Evolutionary conservation across 2,113 vertebrate species (phyloP).

Genomic region (Rallus limicola): DNA sequence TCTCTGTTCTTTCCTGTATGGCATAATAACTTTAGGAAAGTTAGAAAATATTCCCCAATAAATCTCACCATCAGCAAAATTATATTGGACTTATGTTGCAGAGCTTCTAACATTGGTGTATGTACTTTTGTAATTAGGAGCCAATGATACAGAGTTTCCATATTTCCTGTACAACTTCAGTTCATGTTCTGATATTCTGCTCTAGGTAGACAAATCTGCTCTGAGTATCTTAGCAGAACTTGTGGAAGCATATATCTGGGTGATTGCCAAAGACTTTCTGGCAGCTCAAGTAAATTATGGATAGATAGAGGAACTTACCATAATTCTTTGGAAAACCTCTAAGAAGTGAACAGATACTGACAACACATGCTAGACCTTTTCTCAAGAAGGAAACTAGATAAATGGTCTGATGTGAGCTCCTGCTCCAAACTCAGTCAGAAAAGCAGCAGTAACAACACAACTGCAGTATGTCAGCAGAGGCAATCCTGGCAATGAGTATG

Average conservation of each 20-base stretch:
- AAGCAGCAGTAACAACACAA: conserved; percentile 38
- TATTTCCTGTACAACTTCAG: conserved; percentile 7
- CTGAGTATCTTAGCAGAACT: conserved; percentile 49
- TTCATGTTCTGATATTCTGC: conserved; percentile 30
- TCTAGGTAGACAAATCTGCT: conserved; percentile 45
- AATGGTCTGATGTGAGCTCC: conserved; percentile 22
- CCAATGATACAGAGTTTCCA: neutral
- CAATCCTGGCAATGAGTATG: neutral
- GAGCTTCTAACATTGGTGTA: neutral
- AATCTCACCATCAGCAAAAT: neutral
- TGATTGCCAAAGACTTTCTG: conserved; percentile 38
- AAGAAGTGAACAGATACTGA: conserved; percentile 50
- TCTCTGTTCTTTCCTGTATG: neutral
- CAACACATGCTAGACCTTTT: conserved; percentile 64
- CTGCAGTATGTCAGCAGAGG: conserved; percentile 35
- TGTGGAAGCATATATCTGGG: conserved; percentile 27
- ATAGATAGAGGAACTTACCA: conserved; percentile 26
- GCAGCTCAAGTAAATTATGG: conserved; percentile 32
- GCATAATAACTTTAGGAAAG: neutral
- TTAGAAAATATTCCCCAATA: neutral
- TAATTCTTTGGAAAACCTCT: conserved; percentile 60
- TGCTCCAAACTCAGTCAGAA: conserved; percentile 17
- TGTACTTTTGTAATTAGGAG: neutral
- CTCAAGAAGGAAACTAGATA: conserved; percentile 28
- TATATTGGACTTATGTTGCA: neutral